phyloP scores from a whole-genome alignment of 2,113 vertebrate genomes.

The Corvus moneduloides region DNA sequence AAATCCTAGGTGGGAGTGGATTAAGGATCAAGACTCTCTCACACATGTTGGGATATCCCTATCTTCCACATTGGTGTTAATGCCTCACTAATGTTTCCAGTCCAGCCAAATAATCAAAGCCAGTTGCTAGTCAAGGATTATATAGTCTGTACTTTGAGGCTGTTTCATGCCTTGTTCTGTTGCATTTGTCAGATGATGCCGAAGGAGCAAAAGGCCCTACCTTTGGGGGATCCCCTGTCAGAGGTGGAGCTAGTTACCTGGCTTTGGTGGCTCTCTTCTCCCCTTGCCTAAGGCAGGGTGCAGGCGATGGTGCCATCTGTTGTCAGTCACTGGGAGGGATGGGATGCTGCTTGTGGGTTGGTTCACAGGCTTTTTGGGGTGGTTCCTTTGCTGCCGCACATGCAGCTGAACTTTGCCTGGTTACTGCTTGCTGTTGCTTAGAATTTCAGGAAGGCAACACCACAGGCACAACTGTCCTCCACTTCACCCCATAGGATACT shows the following conservation, averaged over 20 bases:
- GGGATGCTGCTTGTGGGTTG: neutral
- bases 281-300: neutral
- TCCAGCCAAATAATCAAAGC: neutral
- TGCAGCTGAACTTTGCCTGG: accelerated
- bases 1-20: neutral
- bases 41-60: neutral
- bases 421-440: neutral
- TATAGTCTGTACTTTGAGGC: neutral
- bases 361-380: neutral
- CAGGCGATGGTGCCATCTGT: neutral
- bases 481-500: neutral
- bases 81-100: neutral
- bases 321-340: neutral
- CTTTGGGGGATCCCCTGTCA: neutral
- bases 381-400: neutral
- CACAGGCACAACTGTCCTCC: neutral
- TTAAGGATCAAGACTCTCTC: neutral
- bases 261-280: neutral
- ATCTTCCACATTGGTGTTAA: neutral
- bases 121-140: neutral
- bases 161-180: neutral
- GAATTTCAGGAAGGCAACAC: neutral
- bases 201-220: neutral
- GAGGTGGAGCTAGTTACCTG: neutral
- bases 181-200: neutral